A percentile compares a stretch with the other conserved stretches of the same genome.
These are phyloP conservation scores for Spodoptera picta DNA, from an alignment of 2,888 invertebrate species.

Conservation along the genomic window DNA sequence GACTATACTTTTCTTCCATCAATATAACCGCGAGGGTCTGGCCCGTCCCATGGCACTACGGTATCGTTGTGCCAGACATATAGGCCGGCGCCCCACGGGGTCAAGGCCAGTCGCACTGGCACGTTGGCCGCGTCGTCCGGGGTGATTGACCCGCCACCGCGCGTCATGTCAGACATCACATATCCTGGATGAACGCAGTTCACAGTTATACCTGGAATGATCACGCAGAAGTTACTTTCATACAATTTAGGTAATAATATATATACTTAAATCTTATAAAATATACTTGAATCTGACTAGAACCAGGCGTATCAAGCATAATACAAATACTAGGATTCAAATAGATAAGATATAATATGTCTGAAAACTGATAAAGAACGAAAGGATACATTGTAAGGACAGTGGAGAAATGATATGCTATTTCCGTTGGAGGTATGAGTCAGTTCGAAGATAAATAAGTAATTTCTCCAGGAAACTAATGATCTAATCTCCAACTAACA, in stretches of 20 bases:
- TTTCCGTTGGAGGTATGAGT: too few species aligned
- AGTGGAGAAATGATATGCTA: too few species aligned
- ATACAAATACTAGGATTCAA: background rate
- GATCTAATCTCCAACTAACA: too few species aligned
- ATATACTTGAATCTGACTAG: too few species aligned
- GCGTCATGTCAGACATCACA: slow-evolving; percentile 82
- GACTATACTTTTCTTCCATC: slow-evolving; percentile 64
- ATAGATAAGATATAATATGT: background rate
- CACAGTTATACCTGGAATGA: slow-evolving; percentile 70
- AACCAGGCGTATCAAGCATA: too few species aligned
- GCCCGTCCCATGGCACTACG: slow-evolving; percentile 77
- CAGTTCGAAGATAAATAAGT: too few species aligned
- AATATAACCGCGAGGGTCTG: slow-evolving; percentile 77
- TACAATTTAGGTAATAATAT: too few species aligned
- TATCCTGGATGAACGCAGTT: slow-evolving; percentile 84
- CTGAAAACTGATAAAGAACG: too few species aligned
- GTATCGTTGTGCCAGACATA: slow-evolving; percentile 77
- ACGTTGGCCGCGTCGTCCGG: slow-evolving; percentile 70
- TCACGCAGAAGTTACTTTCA: too few species aligned
- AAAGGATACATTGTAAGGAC: too few species aligned
- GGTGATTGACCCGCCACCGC: slow-evolving; percentile 70
- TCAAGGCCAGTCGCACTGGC: slow-evolving; percentile 63
- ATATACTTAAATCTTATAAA: too few species aligned
- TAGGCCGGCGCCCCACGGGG: slow-evolving; percentile 62
- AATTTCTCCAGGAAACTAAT: too few species aligned